A percentile compares a stretch with the other conserved stretches of the same genome.
Conservation (phyloP, 1,140 invertebrate genomes). For the Brevipalpus yothersi region DNA sequence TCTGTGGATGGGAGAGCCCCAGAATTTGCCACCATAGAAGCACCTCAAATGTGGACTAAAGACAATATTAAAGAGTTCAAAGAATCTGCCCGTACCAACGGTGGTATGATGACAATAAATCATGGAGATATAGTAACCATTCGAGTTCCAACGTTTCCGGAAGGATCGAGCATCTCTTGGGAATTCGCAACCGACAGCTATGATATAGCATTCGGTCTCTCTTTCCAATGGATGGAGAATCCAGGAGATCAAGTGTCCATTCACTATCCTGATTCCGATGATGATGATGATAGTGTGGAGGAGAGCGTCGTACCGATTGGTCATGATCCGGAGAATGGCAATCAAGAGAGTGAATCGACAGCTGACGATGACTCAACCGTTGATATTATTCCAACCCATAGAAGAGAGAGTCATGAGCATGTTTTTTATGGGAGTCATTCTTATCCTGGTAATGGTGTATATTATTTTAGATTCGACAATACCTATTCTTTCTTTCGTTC, state of each 20-base stretch:
- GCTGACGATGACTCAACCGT: constrained; percentile 26
- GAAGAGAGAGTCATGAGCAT: constrained; percentile 84
- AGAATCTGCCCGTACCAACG: constrained; percentile 46
- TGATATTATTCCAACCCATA: constrained; percentile 68
- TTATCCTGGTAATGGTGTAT: constrained; percentile 90
- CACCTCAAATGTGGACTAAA: constrained; percentile 77
- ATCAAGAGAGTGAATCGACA: background rate
- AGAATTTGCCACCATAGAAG: background rate
- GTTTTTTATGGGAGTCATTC: constrained; percentile 89
- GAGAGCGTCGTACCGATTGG: constrained; percentile 14
- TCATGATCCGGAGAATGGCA: constrained; percentile 12
- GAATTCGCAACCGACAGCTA: constrained; percentile 97
- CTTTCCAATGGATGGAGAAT: constrained; percentile 88
- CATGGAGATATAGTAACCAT: constrained; percentile 95
- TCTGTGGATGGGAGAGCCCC: background rate
- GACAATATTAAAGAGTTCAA: constrained; percentile 79
- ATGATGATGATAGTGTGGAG: constrained; percentile 44
- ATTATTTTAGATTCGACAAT: constrained; percentile 97
- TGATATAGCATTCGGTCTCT: constrained; percentile 95
- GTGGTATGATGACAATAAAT: constrained; percentile 73
- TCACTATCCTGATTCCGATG: constrained; percentile 75
- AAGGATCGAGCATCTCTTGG: constrained; percentile 89
- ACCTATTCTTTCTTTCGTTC: constrained; percentile 96
- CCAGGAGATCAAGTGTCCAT: constrained; percentile 51
- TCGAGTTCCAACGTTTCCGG: constrained; percentile 81